These are phyloP conservation scores for Vanessa tameamea DNA, from an alignment of 1,140 invertebrate genomes.

Conservation along the genomic window DNA sequence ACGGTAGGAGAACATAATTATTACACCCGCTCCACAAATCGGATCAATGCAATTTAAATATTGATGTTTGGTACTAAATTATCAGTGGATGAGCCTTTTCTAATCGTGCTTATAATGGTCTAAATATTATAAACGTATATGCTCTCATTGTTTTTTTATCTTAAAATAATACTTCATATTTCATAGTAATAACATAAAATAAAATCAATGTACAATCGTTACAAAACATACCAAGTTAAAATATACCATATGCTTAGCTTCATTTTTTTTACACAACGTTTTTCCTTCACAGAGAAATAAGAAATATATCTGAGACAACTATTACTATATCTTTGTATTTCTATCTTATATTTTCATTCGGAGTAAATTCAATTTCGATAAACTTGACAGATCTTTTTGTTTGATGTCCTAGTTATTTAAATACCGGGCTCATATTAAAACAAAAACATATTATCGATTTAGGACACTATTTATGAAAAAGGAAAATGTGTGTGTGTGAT, in stretches of 20 bases:
- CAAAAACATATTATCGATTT: not conserved
- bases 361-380: not conserved
- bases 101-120: too few species aligned
- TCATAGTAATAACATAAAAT: not conserved
- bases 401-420: not conserved
- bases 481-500: too few species aligned
- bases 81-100: too few species aligned
- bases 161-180: not conserved
- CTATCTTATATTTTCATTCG: slow-evolving; percentile 1
- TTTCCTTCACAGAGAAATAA: slow-evolving; percentile 16
- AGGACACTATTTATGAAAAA: too few species aligned
- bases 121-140: too few species aligned
- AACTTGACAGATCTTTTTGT: not conserved
- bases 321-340: slow-evolving; percentile 24
- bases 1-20: too few species aligned
- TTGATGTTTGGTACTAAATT: too few species aligned
- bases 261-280: slow-evolving; percentile 11
- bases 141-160: not conserved
- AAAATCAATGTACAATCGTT: slow-evolving; percentile 2
- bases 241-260: slow-evolving; percentile 3
- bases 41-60: too few species aligned
- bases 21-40: too few species aligned
- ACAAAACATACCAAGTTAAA: slow-evolving; percentile 1
- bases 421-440: too few species aligned
- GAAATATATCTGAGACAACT: slow-evolving; percentile 20